A percentile compares a stretch with the other conserved stretches of the same genome.
These are phyloP conservation scores for Microcebus tavaratra DNA, from an alignment of 2,113 vertebrate species.

Conservation along the genomic window DNA sequence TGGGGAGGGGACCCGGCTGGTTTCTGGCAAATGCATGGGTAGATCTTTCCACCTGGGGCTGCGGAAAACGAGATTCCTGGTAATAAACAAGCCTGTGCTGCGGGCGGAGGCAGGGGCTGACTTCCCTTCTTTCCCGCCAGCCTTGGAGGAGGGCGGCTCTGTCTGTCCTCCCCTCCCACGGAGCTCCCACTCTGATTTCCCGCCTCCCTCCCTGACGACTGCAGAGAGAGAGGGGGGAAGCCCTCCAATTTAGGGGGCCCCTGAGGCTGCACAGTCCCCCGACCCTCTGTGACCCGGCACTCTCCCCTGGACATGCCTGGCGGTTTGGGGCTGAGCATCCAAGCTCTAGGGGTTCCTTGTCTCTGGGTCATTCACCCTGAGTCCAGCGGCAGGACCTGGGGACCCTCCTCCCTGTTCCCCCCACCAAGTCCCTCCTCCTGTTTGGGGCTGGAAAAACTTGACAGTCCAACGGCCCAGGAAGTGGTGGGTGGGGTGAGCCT, in stretches of 20 bases:
- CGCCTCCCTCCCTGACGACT: background rate
- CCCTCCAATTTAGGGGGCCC: accelerated
- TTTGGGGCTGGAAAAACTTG: background rate
- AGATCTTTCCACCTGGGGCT: constrained; percentile 28
- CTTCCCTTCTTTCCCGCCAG: background rate
- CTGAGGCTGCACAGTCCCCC: accelerated
- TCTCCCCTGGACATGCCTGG: background rate
- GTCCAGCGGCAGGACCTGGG: background rate
- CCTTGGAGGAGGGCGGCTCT: background rate
- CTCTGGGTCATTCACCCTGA: background rate
- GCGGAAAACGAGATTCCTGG: constrained; percentile 37
- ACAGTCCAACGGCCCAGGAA: too few species aligned
- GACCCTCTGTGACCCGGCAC: accelerated
- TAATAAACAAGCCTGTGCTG: background rate
- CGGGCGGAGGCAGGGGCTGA: background rate
- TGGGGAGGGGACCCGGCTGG: background rate
- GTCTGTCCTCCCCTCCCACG: constrained; percentile 28
- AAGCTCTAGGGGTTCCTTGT: background rate
- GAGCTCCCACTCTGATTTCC: too few species aligned
- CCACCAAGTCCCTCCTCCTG: background rate
- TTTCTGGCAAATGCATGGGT: constrained; percentile 24
- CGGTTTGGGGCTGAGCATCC: background rate
- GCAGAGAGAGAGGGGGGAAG: background rate
- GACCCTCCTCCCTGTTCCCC: background rate
- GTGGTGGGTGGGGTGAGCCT: background rate